phyloP scores from a whole-genome alignment of 2,888 invertebrate genomes.

The Microctonus aethiopoides region DNA sequence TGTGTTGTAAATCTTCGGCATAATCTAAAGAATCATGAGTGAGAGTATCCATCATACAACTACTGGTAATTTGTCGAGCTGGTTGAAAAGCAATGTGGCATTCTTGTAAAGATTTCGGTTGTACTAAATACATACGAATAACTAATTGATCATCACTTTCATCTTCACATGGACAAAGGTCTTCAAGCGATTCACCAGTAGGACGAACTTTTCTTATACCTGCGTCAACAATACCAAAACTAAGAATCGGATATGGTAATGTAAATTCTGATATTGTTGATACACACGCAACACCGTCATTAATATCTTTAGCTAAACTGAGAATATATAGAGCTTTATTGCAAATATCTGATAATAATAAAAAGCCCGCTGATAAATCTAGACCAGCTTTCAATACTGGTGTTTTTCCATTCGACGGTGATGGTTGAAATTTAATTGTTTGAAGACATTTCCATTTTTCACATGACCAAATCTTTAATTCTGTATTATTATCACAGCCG shows the following conservation, averaged over 20 bases:
- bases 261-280: slow-evolving; percentile 86
- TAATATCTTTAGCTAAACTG: slow-evolving; percentile 74
- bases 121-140: slow-evolving; percentile 81
- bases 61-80: slow-evolving; percentile 50
- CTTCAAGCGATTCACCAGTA: slow-evolving; percentile 68
- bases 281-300: slow-evolving; percentile 74
- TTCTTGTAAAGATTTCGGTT: slow-evolving; percentile 90
- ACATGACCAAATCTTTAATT: slow-evolving; percentile 94
- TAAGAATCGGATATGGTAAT: slow-evolving; percentile 87
- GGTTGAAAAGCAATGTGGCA: slow-evolving; percentile 76
- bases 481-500: slow-evolving; percentile 88
- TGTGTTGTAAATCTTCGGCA: slow-evolving; percentile 55
- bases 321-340: slow-evolving; percentile 87
- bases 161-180: slow-evolving; percentile 69
- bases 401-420: slow-evolving; percentile 63
- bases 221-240: slow-evolving; percentile 89
- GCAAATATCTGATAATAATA: slow-evolving; percentile 89
- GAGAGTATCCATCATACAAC: slow-evolving; percentile 55
- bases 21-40: slow-evolving; percentile 61
- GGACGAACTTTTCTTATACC: slow-evolving; percentile 66
- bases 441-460: slow-evolving; percentile 96
- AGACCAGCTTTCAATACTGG: slow-evolving; percentile 80
- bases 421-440: slow-evolving; percentile 78
- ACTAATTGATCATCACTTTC: slow-evolving; percentile 70
- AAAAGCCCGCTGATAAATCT: slow-evolving; percentile 86